phyloP scores from a whole-genome alignment of 92 coral and sea anemone genomes.

The Actinostola sp. region DNA sequence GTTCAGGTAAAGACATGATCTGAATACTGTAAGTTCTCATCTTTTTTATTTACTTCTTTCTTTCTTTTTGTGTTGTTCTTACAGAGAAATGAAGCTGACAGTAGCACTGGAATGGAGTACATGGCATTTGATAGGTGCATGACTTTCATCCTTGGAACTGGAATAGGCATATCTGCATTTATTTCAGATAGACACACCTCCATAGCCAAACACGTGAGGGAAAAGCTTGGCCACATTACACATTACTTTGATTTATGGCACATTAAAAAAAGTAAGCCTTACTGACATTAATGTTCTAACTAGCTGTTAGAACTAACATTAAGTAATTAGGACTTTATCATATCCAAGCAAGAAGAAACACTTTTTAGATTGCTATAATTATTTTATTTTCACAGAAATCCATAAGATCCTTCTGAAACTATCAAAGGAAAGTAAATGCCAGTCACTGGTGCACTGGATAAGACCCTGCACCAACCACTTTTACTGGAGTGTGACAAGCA shows the following conservation, averaged over 20 bases:
- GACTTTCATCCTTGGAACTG: constrained; percentile 16
- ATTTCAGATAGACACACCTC: constrained; percentile 62
- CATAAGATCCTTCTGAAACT: constrained; percentile 39
- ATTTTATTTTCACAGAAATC: constrained; percentile 26
- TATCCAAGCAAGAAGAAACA: neutral
- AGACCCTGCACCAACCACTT: constrained; percentile 56
- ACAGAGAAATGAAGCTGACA: constrained; percentile 35
- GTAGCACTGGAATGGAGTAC: constrained; percentile 20
- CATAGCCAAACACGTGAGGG: constrained; percentile 56
- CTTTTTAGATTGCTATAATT: neutral
- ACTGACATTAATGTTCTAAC: neutral
- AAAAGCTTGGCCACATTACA: constrained; percentile 41
- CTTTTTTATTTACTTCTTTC: neutral
- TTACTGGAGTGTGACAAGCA: constrained; percentile 62
- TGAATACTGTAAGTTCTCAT: neutral
- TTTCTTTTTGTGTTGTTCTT: neutral
- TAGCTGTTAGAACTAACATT: neutral
- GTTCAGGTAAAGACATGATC: neutral
- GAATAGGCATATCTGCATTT: constrained; percentile 17
- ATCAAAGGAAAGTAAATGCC: constrained; percentile 52
- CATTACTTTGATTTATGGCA: constrained; percentile 78
- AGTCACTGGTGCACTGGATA: constrained; percentile 47
- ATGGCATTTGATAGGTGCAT: constrained; percentile 18
- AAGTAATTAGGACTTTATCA: neutral
- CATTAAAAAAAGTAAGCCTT: constrained; percentile 49